A percentile compares a stretch with the other conserved stretches of the same genome.
These are phyloP conservation scores for Manis javanica DNA, from an alignment of 2,797 vertebrate genomes.

Conservation along the genomic window DNA sequence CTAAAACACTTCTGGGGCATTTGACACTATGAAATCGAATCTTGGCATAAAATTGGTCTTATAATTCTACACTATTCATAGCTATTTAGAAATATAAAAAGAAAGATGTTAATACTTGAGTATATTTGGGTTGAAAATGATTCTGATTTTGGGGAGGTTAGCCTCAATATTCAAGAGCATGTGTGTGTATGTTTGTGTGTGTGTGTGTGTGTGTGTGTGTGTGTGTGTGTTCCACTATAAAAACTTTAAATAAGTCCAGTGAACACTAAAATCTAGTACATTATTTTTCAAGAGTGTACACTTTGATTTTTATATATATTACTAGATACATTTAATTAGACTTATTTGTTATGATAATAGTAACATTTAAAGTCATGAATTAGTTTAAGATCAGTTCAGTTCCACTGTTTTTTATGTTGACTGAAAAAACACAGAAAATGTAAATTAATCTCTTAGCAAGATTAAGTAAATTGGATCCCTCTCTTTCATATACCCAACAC, in stretches of 20 bases:
- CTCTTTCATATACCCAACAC: neutral
- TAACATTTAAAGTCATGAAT: constrained; percentile 37
- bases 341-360: constrained; percentile 41
- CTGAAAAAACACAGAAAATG: constrained; percentile 51
- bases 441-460: constrained; percentile 52
- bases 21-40: constrained; percentile 53
- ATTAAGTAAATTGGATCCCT: neutral
- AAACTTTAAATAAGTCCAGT: neutral
- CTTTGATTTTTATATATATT: neutral
- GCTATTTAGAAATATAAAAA: constrained; percentile 1
- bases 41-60: constrained; percentile 18
- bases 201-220: neutral
- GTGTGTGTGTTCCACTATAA: neutral
- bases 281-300: constrained; percentile 58
- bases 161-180: neutral
- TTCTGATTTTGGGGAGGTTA: neutral
- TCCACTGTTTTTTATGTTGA: constrained; percentile 59
- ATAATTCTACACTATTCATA: constrained; percentile 10
- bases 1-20: constrained; percentile 12
- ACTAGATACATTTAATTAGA: constrained; percentile 48
- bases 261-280: neutral
- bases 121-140: neutral
- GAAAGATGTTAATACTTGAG: neutral
- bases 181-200: neutral
- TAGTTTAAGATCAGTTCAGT: constrained; percentile 54